Evolutionary conservation across 2,888 invertebrate genomes (phyloP), one percentile per base, ranked within the genome.

Genomic region (Chelonus formosanus): DNA sequence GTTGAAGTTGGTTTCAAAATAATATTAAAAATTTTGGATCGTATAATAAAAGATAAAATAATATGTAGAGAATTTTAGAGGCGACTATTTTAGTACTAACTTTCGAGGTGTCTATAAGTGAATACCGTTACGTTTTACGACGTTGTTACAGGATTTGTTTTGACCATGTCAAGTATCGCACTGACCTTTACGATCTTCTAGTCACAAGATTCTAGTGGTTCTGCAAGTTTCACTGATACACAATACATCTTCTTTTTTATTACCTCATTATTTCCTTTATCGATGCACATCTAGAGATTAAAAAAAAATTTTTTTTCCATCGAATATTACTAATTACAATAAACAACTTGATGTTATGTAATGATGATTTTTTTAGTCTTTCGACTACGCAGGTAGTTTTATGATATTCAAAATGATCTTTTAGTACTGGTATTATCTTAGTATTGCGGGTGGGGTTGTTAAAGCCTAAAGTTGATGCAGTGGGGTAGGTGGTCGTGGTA

Each of bases 401-500:
- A 20, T 20, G 20, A 20, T 20, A 20, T 20, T 20, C 20, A 20
- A 20, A 20, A 20, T 20, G 20, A 20, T 20, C 20, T 20, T 20
- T 20, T 20, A 20, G 20, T 20, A 20, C 20, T 20, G 20, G 20
- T 20, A 20, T 20, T 20, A 20, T 20, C 20, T 20, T 20, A 20
- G 20, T 20, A 20, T 20, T 20, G 20, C 53, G 44, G 63, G 74
- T 76, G 75, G 80, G 80, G 80, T 78, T 75, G 80, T 75, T 78
- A 35, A 10, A 52, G 52, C 34, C 7, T 20, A 73, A 76, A 78
- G 78, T 78, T 78, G 80, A 78, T 76, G 78, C 78, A 78, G 78
- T 78, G 79, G 78, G 80, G 80, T 80, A 79, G 80, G 79, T 80
- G 80, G 79, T 79, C 78, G 80, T 76, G 80, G 78, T 80, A 79